These are phyloP conservation scores for Actenoides hombroni DNA, from an alignment of 2,113 vertebrate species.

Conservation along the genomic window DNA sequence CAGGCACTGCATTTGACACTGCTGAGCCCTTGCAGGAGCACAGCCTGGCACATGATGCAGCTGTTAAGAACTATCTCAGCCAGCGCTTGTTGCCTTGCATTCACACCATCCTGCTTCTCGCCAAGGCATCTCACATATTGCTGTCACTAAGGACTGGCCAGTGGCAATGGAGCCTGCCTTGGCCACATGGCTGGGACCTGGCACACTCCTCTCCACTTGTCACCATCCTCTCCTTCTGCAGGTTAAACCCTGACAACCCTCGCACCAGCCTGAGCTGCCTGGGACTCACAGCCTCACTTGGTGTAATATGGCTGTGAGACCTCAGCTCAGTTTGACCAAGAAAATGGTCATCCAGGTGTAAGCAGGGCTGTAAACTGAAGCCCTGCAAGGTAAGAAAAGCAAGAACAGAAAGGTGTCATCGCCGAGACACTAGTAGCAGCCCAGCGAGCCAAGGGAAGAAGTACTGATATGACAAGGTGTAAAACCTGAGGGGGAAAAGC, in stretches of 20 bases:
- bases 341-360: not conserved
- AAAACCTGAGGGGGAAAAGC: not conserved
- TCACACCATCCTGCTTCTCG: not conserved
- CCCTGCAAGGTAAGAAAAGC: not conserved
- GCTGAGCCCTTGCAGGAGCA: not conserved
- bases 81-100: accelerated
- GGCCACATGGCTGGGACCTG: not conserved
- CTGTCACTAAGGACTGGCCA: not conserved
- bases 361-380: not conserved
- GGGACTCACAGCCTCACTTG: not conserved
- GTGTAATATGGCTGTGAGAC: not conserved
- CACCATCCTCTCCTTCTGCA: not conserved
- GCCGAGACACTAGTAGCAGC: not conserved
- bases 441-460: not conserved
- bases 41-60: accelerated
- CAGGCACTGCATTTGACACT: not conserved
- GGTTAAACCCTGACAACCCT: not conserved
- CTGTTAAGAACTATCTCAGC: not conserved
- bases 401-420: not conserved
- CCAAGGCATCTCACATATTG: not conserved
- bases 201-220: not conserved
- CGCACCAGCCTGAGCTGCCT: not conserved
- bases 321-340: not conserved
- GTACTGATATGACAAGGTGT: not conserved
- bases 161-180: not conserved